Evolutionary conservation across 2,797 vertebrate genomes (phyloP).

Genomic region (Pagetopsis macropterus): DNA sequence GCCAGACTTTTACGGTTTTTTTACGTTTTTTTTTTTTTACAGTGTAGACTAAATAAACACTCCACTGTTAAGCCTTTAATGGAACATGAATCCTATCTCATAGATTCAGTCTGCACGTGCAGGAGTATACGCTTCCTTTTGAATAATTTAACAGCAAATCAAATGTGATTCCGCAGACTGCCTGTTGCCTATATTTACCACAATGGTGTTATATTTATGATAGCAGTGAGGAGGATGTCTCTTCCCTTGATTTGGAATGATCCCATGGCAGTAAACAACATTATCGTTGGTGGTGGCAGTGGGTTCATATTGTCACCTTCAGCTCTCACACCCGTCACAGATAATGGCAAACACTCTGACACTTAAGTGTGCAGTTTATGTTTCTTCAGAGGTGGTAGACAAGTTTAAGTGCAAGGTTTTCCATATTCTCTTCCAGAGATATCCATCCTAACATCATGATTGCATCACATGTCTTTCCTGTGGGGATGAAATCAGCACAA

Average conservation of each 20-base stretch:
- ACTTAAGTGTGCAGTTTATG: slow-evolving; percentile 18
- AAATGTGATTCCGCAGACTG: slow-evolving; percentile 32
- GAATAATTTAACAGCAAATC: slow-evolving; percentile 49
- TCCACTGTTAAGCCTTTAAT: slow-evolving; percentile 38
- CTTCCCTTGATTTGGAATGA: slow-evolving; percentile 41
- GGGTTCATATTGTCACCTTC: slow-evolving; percentile 34
- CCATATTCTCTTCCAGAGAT: slow-evolving; percentile 24
- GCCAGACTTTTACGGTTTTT: too few relatives aligned
- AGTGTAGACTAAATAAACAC: slow-evolving; percentile 26
- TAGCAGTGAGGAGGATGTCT: slow-evolving; percentile 44
- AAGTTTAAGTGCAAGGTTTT: slow-evolving; percentile 13
- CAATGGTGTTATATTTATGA: slow-evolving; percentile 41
- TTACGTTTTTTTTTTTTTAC: too few relatives aligned
- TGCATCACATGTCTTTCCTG: slow-evolving; percentile 64
- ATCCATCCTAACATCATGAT: slow-evolving; percentile 44
- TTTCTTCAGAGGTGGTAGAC: slow-evolving; percentile 9
- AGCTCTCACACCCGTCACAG: slow-evolving; percentile 26
- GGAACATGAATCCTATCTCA: slow-evolving; percentile 52
- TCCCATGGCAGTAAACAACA: slow-evolving; percentile 48
- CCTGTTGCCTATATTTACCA: slow-evolving; percentile 30
- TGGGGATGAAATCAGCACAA: slow-evolving; percentile 55
- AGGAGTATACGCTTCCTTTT: slow-evolving; percentile 21
- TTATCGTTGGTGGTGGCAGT: slow-evolving; percentile 41
- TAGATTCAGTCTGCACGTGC: slow-evolving; percentile 40
- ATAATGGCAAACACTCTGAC: slow-evolving; percentile 41